phyloP scores from a whole-genome alignment of 2,113 vertebrate species.

The Microcebus lehilahytsara region DNA sequence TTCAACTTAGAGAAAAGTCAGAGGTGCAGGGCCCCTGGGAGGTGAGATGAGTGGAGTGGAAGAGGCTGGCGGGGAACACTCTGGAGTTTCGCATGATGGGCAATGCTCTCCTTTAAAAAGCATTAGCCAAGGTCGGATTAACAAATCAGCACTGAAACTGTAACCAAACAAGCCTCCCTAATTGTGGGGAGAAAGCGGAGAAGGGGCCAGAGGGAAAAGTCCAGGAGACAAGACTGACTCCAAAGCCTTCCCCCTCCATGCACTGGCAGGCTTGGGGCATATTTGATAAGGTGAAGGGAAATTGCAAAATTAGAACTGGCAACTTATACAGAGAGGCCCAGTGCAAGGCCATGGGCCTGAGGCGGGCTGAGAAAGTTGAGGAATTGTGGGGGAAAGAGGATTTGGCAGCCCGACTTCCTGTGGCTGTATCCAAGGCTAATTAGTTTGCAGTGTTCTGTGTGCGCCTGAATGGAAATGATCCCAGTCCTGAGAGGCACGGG shows the following conservation, averaged over 20 bases:
- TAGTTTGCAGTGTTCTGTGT: constrained; percentile 89
- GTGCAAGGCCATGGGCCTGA: constrained; percentile 83
- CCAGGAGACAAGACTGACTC: constrained; percentile 76
- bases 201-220: constrained; percentile 75
- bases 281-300: constrained; percentile 88
- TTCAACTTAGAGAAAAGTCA: constrained; percentile 38
- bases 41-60: neutral
- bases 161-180: constrained; percentile 79
- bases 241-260: constrained; percentile 68
- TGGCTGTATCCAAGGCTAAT: constrained; percentile 90
- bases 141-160: constrained; percentile 85
- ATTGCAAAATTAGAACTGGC: constrained; percentile 92
- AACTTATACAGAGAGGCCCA: constrained; percentile 87
- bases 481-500: constrained; percentile 83
- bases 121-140: constrained; percentile 86
- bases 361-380: constrained; percentile 87
- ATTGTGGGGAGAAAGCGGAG: constrained; percentile 78
- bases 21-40: neutral
- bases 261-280: constrained; percentile 76
- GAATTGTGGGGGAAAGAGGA: constrained; percentile 90
- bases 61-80: neutral
- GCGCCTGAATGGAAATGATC: constrained; percentile 87
- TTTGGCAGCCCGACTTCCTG: constrained; percentile 93
- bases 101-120: constrained; percentile 79
- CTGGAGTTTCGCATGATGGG: constrained; percentile 78